phyloP scores from a whole-genome alignment of 1,140 invertebrate species.

The Dreissena polymorpha region DNA sequence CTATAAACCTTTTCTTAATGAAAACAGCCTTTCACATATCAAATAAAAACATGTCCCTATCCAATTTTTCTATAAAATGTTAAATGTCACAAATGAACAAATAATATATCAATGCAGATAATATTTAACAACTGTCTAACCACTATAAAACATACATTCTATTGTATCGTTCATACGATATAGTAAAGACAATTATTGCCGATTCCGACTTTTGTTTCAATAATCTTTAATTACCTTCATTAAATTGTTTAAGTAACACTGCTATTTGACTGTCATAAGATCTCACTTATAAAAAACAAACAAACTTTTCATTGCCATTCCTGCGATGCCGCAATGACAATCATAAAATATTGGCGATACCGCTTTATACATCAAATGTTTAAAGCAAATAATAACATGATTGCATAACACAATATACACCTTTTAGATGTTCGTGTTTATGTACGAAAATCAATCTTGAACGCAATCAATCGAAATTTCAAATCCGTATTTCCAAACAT shows the following conservation, averaged over 20 bases:
- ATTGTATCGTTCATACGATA: neutral
- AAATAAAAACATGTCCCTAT: neutral
- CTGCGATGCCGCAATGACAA: neutral
- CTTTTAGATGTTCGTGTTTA: too few relatives aligned
- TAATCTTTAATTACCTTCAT: neutral
- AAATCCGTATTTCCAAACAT: slow-evolving; percentile 3
- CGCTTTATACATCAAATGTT: neutral
- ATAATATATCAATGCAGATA: too few relatives aligned
- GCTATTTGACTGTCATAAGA: too few relatives aligned
- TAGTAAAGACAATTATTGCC: neutral
- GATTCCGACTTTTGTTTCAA: neutral
- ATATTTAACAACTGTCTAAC: too few relatives aligned
- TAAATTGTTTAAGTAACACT: too few relatives aligned
- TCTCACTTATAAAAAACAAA: too few relatives aligned
- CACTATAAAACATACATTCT: neutral
- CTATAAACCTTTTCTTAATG: neutral
- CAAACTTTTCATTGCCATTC: neutral
- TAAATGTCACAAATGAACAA: too few relatives aligned
- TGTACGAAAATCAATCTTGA: too few relatives aligned
- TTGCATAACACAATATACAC: too few relatives aligned
- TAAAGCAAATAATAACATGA: too few relatives aligned
- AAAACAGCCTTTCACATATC: neutral
- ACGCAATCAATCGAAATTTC: neutral
- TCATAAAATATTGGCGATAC: neutral
- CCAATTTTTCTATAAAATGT: neutral